These are phyloP conservation scores for Minunthozetes semirufus DNA, from an alignment of 2,888 invertebrate species.

Conservation along the genomic window DNA sequence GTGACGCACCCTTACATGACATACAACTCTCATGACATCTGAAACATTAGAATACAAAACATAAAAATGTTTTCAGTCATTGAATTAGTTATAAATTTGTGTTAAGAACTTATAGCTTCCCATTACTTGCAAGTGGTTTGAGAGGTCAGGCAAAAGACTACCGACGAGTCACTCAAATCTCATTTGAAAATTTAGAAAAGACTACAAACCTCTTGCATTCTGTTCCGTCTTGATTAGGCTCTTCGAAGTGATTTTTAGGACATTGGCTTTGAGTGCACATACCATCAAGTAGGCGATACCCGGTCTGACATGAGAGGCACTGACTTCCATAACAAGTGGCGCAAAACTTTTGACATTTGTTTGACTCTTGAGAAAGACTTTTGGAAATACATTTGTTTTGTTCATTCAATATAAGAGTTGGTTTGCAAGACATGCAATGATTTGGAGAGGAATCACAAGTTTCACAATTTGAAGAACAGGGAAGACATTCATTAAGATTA, in stretches of 20 bases:
- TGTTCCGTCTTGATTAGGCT: slow-evolving; percentile 24
- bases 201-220: slow-evolving; percentile 54
- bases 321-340: slow-evolving; percentile 40
- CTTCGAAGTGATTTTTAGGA: slow-evolving; percentile 38
- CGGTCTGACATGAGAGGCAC: slow-evolving; percentile 37
- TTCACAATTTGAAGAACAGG: slow-evolving; percentile 38
- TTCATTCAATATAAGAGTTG: slow-evolving; percentile 32
- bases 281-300: slow-evolving; percentile 29
- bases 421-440: slow-evolving; percentile 38
- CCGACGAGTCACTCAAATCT: too few relatives aligned
- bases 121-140: too few relatives aligned
- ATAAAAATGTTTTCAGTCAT: too few relatives aligned
- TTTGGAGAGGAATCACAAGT: slow-evolving; percentile 36
- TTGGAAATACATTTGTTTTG: slow-evolving; percentile 40
- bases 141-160: too few relatives aligned
- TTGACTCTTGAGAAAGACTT: slow-evolving; percentile 29
- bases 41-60: too few relatives aligned
- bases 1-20: slow-evolving; percentile 39
- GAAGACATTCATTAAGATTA: slow-evolving; percentile 44
- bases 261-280: slow-evolving; percentile 36
- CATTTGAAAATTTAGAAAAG: too few relatives aligned
- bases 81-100: too few relatives aligned
- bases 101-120: too few relatives aligned
- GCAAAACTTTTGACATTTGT: slow-evolving; percentile 40
- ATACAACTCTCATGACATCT: slow-evolving; percentile 40